Evolutionary conservation across 2,888 invertebrate genomes (phyloP).

Genomic region (Drosophila mettleri): DNA sequence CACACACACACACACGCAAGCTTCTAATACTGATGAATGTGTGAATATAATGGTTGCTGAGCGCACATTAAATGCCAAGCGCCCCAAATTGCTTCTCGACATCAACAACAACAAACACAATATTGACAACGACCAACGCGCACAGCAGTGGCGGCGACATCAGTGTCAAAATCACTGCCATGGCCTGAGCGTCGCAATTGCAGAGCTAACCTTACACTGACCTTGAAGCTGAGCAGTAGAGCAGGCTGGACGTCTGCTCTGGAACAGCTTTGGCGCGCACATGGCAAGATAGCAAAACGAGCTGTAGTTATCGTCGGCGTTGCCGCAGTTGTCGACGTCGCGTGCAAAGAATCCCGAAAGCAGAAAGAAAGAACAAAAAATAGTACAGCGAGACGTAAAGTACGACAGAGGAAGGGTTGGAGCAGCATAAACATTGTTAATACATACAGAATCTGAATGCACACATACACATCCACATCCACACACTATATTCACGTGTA

Average conservation of each 20-base stretch:
- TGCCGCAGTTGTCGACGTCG: slow-evolving; percentile 32
- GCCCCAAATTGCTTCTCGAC: slow-evolving; percentile 18
- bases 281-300: slow-evolving; percentile 70
- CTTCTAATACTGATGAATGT: background rate
- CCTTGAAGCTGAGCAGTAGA: slow-evolving; percentile 73
- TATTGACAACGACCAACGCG: slow-evolving; percentile 58
- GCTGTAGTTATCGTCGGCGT: slow-evolving; percentile 50
- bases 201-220: slow-evolving; percentile 77
- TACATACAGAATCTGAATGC: slow-evolving; percentile 29
- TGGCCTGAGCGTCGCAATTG: slow-evolving; percentile 64
- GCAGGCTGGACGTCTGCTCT: slow-evolving; percentile 45
- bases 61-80: slow-evolving; percentile 26
- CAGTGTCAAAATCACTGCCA: slow-evolving; percentile 67
- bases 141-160: slow-evolving; percentile 22
- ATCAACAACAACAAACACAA: slow-evolving; percentile 27
- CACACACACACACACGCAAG: slow-evolving; percentile 11
- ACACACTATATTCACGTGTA: slow-evolving; percentile 19
- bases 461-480: slow-evolving; percentile 22
- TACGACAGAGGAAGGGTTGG: slow-evolving; percentile 32
- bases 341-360: slow-evolving; percentile 49
- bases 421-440: slow-evolving; percentile 52
- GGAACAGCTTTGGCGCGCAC: slow-evolving; percentile 55
- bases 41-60: slow-evolving; percentile 23
- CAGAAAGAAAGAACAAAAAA: slow-evolving; percentile 42
- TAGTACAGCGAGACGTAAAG: slow-evolving; percentile 51